Evolutionary conservation across 2,797 vertebrate species (phyloP).

Genomic region (Hozukius guyotensis): DNA sequence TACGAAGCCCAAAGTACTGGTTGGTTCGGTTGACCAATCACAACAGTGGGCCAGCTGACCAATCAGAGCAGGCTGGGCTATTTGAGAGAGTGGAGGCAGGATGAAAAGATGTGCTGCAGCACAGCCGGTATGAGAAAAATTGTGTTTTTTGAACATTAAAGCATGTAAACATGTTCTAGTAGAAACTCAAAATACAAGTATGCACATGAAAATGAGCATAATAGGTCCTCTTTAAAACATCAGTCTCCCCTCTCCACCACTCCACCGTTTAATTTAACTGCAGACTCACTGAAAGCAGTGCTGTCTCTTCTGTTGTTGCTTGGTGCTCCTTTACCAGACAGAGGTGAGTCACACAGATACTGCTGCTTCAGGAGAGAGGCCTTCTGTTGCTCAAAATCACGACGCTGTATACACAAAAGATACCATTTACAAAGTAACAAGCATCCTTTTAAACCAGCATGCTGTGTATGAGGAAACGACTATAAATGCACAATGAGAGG

Average conservation of each 20-base stretch:
- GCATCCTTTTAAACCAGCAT: neutral
- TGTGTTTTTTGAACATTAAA: too few species aligned
- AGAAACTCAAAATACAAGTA: too few species aligned
- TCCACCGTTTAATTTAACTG: neutral
- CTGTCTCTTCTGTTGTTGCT: constrained; percentile 50
- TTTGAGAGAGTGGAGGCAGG: too few species aligned
- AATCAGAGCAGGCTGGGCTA: neutral
- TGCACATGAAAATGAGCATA: too few species aligned
- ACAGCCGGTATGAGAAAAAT: too few species aligned
- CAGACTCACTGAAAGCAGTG: constrained; percentile 64
- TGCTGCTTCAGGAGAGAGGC: constrained; percentile 74
- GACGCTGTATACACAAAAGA: constrained; percentile 60
- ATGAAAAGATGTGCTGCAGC: too few species aligned
- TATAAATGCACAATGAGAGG: neutral
- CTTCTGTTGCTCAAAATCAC: constrained; percentile 78
- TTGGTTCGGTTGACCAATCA: too few species aligned
- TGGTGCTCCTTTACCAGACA: constrained; percentile 8
- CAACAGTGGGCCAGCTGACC: too few species aligned
- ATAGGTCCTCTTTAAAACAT: neutral
- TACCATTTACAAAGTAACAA: neutral
- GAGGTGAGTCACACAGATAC: constrained; percentile 70
- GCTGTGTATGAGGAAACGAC: neutral
- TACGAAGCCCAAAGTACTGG: too few species aligned
- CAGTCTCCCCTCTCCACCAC: neutral
- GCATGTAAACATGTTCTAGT: too few species aligned